Evolutionary conservation across 2,113 vertebrate species (phyloP).

Genomic region (Mus musculus): DNA sequence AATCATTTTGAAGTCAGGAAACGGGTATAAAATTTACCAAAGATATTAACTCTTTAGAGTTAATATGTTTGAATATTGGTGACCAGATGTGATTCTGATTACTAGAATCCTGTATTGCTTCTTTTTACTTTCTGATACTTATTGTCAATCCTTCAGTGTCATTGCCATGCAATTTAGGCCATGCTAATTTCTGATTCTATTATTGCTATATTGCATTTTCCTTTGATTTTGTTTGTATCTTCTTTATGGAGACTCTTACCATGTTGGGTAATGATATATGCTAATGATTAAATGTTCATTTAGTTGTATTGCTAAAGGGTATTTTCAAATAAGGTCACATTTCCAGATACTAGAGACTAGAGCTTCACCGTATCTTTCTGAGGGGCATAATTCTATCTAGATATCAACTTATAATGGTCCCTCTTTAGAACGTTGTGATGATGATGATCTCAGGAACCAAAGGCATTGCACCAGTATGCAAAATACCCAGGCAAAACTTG

Average conservation of each 20-base stretch:
- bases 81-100: background rate
- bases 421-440: background rate
- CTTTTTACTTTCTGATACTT: background rate
- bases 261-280: background rate
- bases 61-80: background rate
- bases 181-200: background rate
- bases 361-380: background rate
- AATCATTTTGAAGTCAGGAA: background rate
- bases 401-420: background rate
- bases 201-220: background rate
- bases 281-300: background rate
- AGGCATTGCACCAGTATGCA: background rate
- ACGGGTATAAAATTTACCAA: background rate
- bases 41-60: background rate
- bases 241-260: background rate
- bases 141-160: rapidly evolving
- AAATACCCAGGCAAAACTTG: background rate
- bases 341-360: background rate
- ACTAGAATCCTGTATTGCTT: background rate
- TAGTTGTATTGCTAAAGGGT: background rate
- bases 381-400: background rate
- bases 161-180: background rate
- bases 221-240: background rate
- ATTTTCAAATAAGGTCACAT: background rate
- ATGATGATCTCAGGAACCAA: background rate